Evolutionary conservation across 1,140 invertebrate species (phyloP).

Genomic region (Cheumatopsyche charites): DNA sequence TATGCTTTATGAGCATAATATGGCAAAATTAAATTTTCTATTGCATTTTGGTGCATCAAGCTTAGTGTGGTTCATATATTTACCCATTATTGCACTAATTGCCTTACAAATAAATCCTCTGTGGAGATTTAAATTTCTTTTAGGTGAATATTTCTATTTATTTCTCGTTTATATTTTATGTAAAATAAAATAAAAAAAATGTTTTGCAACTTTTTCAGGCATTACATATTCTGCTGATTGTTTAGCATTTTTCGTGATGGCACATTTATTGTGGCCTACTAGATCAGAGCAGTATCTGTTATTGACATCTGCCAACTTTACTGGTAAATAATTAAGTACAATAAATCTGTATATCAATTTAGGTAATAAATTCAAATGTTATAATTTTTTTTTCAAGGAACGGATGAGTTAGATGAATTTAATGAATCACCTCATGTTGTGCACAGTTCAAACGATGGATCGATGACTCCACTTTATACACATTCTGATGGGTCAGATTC

Average conservation of each 20-base stretch:
- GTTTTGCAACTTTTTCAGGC: constrained; percentile 62
- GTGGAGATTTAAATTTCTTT: constrained; percentile 93
- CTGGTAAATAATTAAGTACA: constrained; percentile 53
- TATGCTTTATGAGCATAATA: constrained; percentile 91
- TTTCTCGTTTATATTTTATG: background rate
- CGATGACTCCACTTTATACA: constrained; percentile 21
- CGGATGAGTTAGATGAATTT: constrained; percentile 88
- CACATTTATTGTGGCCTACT: constrained; percentile 92
- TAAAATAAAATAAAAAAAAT: background rate
- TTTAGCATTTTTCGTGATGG: constrained; percentile 91
- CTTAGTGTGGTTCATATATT: constrained; percentile 97
- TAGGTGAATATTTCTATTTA: constrained; percentile 70
- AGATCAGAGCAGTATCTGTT: constrained; percentile 89
- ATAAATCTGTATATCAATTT: constrained; percentile 19
- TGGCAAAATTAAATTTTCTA: constrained; percentile 88
- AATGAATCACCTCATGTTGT: constrained; percentile 89
- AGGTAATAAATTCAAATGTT: constrained; percentile 14
- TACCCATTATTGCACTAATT: constrained; percentile 92
- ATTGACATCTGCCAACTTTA: constrained; percentile 70
- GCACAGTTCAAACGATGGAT: constrained; percentile 64
- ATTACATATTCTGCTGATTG: constrained; percentile 95
- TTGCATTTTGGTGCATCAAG: constrained; percentile 96
- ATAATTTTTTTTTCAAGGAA: constrained; percentile 63
- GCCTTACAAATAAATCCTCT: constrained; percentile 91
- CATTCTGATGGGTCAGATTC: background rate